Base-by-base conservation (phyloP, 2,888 invertebrate species). In the Euspilapteryx auroguttella region DNA sequence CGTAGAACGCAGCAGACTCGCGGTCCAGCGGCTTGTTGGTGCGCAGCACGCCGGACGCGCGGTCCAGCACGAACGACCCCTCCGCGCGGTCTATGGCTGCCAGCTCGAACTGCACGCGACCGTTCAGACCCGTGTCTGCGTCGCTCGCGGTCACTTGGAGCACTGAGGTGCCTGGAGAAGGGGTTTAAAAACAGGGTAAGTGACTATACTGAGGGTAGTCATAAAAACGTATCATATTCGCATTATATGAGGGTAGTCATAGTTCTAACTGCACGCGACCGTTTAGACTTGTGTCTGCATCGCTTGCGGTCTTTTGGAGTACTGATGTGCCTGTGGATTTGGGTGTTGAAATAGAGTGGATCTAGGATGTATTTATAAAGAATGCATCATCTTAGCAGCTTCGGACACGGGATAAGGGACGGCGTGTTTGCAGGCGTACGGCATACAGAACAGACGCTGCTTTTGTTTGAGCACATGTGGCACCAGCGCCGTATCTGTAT, bases 31-130 rank as follows among this genome's bases (percentile, higher is more conserved):
- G 83, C 51, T 92, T 90, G 34, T 91, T 89, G 0, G 94, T 95
- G 31, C 95, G 75, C 9, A 99, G 84, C 1, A 94, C 89, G 0
- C 98, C 98, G 1, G 93, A 93, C 0, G 91, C 89, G 0, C 91
- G 84, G 58, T 98, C 97, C 10, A 98, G 86, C 0, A 89, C 86
- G 55, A 98, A 98, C 0, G 94, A 89, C 0, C 91, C 93, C 42
- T 93, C 91, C 21, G 90, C 93, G 1, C 81, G 59, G 45, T 88
- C 87, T 31, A 82, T 83, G 20, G 86, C 78, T 29, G 83, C 83
- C 7, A 92, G 55, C 13, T 85, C 82, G 55, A 93, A 95, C 29
- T 86, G 83, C 4, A 96, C 87, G 31, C 90, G 80, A 0, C 94
- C 94, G 55, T 96, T 95, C 1, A 91, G 75, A 1, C 93, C 91